These are phyloP conservation scores for Trichosurus vulpecula DNA, from an alignment of 2,797 vertebrate species.

Conservation along the genomic window DNA sequence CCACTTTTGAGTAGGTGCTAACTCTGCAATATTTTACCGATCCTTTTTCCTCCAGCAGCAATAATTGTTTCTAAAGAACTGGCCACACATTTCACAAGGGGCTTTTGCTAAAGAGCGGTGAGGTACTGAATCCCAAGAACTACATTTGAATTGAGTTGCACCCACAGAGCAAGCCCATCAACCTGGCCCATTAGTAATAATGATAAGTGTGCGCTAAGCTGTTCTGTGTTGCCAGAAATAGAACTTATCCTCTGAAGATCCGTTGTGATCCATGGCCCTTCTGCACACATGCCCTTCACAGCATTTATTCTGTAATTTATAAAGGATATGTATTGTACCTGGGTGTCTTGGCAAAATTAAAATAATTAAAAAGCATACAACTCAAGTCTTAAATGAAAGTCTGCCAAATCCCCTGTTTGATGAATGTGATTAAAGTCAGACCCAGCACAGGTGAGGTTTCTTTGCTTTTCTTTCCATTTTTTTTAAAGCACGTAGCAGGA, in stretches of 20 bases:
- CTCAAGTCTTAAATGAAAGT: constrained; percentile 72
- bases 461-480: neutral
- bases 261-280: constrained; percentile 57
- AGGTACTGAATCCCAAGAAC: constrained; percentile 60
- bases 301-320: constrained; percentile 74
- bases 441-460: constrained; percentile 61
- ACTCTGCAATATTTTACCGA: constrained; percentile 53
- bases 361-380: constrained; percentile 72
- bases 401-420: constrained; percentile 73
- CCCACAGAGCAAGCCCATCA: constrained; percentile 10
- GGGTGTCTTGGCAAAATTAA: constrained; percentile 69
- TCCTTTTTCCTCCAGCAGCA: constrained; percentile 52
- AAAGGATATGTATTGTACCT: constrained; percentile 63
- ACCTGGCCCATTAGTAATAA: constrained; percentile 62
- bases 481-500: neutral
- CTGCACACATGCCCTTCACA: constrained; percentile 21
- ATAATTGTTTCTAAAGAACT: constrained; percentile 70
- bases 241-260: constrained; percentile 60
- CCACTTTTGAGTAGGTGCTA: constrained; percentile 61
- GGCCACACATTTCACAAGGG: constrained; percentile 57
- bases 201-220: constrained; percentile 45
- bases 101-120: constrained; percentile 37
- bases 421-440: constrained; percentile 72
- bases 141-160: neutral
- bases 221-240: constrained; percentile 55